Evolutionary conservation across 2,797 vertebrate species (phyloP), one percentile per base, ranked within the genome.

Genomic region (Otolemur crassicaudatus): DNA sequence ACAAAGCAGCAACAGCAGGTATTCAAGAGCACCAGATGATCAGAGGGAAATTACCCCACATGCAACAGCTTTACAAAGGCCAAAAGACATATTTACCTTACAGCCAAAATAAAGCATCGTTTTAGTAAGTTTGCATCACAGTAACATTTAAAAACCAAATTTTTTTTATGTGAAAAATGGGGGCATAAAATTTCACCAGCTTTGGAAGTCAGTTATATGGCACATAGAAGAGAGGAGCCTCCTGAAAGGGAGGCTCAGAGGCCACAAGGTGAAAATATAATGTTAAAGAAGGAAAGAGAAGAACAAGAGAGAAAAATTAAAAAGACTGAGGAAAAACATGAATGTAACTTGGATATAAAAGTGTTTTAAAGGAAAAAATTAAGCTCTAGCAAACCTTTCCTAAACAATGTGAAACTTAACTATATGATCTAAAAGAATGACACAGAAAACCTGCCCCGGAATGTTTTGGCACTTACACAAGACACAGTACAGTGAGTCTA

Each of bases 1-100:
- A 99, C 99, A 99, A 99, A 99, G 99, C 99, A 99, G 99, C 99
- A 99, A 99, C 98, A 99, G 98, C 98, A 99, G 98, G 98, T 98
- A 98, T 98, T 98, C 98, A 95, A 98, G 98, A 98, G 98, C 98
- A 99, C 98, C 98, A 98, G 98, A 99, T 99, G 99, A 98, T 98
- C 98, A 98, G 98, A 99, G 98, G 99, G 99, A 99, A 98, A 98
- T 98, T 98, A 98, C 98, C 98, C 98, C 98, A 98, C 99, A 99
- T 99, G 99, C 99, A 99, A 99, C 99, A 99, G 98, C 99, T 99
- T 98, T 98, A 99, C 98, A 96, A 98, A 99, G 98, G 99, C 98
- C 98, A 92, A 98, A 98, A 98, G 98, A 98, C 98, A 98, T 97
- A 96, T 98, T 98, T 98, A 99, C 98, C 98, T 98, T 98, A 99